Evolutionary conservation across 2,888 invertebrate genomes (phyloP), one percentile per base, ranked within the genome.

Genomic region (Junonia oenone): DNA sequence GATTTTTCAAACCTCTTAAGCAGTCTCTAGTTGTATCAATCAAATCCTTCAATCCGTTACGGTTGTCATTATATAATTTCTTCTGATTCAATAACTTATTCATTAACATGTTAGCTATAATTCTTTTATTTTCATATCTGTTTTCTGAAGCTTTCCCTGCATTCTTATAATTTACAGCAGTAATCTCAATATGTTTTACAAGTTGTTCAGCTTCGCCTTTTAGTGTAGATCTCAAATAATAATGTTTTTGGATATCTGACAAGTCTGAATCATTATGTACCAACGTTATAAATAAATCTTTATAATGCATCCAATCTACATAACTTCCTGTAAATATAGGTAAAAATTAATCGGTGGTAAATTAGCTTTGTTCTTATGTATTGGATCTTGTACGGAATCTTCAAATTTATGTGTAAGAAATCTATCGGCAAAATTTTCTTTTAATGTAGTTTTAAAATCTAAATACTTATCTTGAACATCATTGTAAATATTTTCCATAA

Each of bases 1-100:
- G 26, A 48, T 61, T 65, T 48, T 43, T 56, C 11, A 56, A 49
- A 14, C 59, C 51, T n/a, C 48, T 51, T 6, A 66, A 51, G 51
- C 67, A 69, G 52, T 69, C 53, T 4, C 37, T 62, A 5, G 68
- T 65, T 1, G 61, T 68, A 57, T 68, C 68, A 19, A 71, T 19
- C 6, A 71, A 37, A 11, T 61, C 60, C 31, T 67, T 69, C 19
- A 71, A 58, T 38, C 49, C 56, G n/a, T 45, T 54, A 13, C 58
- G 35, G 0, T 62, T 63, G 55, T 56, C 59, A 14, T 29, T 17
- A n/a, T 17, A 51, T 8, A 62, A 27, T n/a, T 55, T 62, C 15
- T 57, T 66, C 43, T 64, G 65, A 47, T 26, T 55, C 5, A 68
- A 48, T 5, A 68, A 66, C 14, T 60, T 49, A 37, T 56, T 65